Base-by-base conservation (phyloP, 23 tunicate species). In the Halocynthia aurantium region DNA sequence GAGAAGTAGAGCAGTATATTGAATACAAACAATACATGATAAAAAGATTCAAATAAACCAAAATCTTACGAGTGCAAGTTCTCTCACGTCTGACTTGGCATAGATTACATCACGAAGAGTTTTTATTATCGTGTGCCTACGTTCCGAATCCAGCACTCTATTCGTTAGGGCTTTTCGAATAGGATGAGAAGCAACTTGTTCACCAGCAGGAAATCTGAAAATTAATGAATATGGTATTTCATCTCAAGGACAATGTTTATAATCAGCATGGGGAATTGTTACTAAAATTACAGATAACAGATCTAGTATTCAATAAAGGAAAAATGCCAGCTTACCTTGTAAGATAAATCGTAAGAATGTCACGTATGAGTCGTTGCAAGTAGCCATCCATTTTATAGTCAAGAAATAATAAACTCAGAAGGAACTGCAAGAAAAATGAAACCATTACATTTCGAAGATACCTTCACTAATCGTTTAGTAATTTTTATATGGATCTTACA, bases 321-420 rank as follows among this genome's bases (percentile, higher is more conserved):
- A 31, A 31, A 58, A 58, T 58, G 63, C 1, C 17, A 5, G 63
- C 17, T 58, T 10, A 74, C 78, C 78, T 74, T 10, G 63, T 5
- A 2, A 74, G 40, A 54, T 74, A 74, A 8, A 74, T 18, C 31
- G 55, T 74, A 44, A 74, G 11, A 9, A 74, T 74, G 31, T 74
- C 78, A 15, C 60, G 17, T 64, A 74, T 20, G 40, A 74, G 64
- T 54, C 78, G 20, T 54, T 53, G 56, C 10, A 74, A 62, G 31
- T 74, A 74, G 13, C 60, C 31, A 54, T 74, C 78, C 56, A 40
- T 44, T 54, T 22, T 54, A 18, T 21, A 74, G 22, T 74, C 78
- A 6, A 74, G 78, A 50, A 21, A 51, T 31, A 74, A 10, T 12
- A 74, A 54, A 22, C 78, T 64, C 18, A n/a, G 6, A 10, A 74